A percentile compares a stretch with the other conserved stretches of the same genome.
These are phyloP conservation scores for Nemotelus pantherinus DNA, from an alignment of 2,888 invertebrate genomes.

Conservation along the genomic window DNA sequence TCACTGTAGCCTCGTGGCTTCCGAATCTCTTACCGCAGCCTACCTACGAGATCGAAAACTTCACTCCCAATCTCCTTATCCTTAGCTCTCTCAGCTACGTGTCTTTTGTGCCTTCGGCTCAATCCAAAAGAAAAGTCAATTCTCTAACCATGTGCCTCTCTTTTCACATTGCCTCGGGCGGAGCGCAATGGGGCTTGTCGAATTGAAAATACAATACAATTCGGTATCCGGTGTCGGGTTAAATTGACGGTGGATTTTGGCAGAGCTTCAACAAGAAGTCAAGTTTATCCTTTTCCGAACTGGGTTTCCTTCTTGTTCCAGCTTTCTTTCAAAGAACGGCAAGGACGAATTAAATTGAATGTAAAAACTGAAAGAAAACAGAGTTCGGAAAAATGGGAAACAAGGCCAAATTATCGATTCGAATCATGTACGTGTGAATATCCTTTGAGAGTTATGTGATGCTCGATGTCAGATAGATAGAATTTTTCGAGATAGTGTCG, in stretches of 20 bases:
- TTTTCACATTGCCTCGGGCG: constrained; percentile 6
- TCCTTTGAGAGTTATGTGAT: constrained; percentile 18
- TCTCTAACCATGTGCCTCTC: neutral
- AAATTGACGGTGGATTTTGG: neutral
- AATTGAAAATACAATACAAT: constrained; percentile 3
- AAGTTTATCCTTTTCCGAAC: neutral
- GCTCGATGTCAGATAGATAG: neutral
- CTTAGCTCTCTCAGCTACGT: no score
- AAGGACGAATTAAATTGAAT: constrained; percentile 38
- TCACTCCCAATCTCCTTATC: no score
- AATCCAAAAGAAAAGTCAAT: no score
- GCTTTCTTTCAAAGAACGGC: neutral
- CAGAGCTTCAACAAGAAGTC: neutral
- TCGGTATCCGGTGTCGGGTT: neutral
- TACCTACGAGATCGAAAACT: no score
- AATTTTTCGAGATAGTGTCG: neutral
- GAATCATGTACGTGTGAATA: constrained; percentile 20
- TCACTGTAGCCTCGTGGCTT: no score
- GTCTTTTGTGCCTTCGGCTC: no score
- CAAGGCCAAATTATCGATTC: constrained; percentile 22
- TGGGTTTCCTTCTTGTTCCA: neutral
- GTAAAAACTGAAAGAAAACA: neutral
- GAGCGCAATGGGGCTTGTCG: constrained; percentile 18
- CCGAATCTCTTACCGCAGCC: no score
- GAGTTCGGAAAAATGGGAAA: neutral